A percentile compares a stretch with the other conserved stretches of the same genome.
Evolutionary conservation across 2,888 invertebrate species (phyloP).

Genomic region (Leucophora obtusa): DNA sequence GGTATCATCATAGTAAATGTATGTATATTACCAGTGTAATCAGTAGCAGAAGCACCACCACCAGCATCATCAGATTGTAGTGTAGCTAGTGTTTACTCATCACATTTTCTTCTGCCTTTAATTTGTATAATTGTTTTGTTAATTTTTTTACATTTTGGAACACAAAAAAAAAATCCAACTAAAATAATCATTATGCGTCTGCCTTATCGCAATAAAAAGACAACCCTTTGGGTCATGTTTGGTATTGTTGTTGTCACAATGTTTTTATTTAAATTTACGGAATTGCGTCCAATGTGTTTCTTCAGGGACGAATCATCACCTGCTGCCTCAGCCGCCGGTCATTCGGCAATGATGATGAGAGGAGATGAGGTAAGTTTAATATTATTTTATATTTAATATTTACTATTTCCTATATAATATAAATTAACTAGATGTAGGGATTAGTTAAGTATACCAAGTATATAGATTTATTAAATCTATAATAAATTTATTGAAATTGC

Average conservation of each 20-base stretch:
- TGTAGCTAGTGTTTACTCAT: background rate
- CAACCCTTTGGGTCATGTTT: conserved; percentile 77
- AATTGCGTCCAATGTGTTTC: conserved; percentile 77
- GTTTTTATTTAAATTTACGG: conserved; percentile 78
- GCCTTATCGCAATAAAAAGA: conserved; percentile 77
- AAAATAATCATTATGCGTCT: conserved; percentile 75
- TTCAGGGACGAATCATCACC: conserved; percentile 74
- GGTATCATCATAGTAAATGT: background rate
- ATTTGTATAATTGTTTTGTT: background rate
- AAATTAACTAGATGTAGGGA: no score
- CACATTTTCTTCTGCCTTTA: background rate
- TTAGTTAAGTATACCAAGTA: no score
- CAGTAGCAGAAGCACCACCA: background rate
- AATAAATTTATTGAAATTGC: no score
- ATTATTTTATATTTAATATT: background rate
- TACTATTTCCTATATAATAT: no score
- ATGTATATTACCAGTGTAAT: background rate
- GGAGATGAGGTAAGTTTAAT: conserved; percentile 75
- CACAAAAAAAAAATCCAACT: conserved; percentile 2
- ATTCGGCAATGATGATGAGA: conserved; percentile 70
- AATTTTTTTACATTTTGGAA: no score
- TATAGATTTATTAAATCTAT: no score
- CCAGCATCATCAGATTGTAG: background rate
- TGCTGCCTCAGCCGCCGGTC: conserved; percentile 67
- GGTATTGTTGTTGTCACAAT: conserved; percentile 77